Evolutionary conservation across 2,888 invertebrate genomes (phyloP).

Genomic region (Macroteleia sp.): DNA sequence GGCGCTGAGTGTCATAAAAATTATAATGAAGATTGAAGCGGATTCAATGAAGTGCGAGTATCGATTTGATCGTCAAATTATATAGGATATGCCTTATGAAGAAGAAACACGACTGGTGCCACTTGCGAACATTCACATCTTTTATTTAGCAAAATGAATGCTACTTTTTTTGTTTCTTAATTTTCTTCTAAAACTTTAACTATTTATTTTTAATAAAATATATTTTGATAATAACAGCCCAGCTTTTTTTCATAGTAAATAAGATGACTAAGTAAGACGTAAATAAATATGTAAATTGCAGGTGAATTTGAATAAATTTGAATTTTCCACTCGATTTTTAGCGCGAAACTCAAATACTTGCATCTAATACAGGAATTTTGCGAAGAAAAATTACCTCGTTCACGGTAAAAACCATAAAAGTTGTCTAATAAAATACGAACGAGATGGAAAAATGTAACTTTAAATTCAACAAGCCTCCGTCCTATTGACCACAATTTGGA

Average conservation of each 20-base stretch:
- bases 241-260: too few relatives aligned
- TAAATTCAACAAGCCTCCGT: conserved; percentile 10
- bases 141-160: too few relatives aligned
- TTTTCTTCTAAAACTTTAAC: too few relatives aligned
- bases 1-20: conserved; percentile 41
- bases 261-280: too few relatives aligned
- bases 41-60: conserved; percentile 37
- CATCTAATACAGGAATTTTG: background rate
- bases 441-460: conserved; percentile 2
- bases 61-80: conserved; percentile 40
- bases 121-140: too few relatives aligned
- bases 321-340: background rate
- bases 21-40: conserved; percentile 47
- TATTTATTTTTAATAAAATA: too few relatives aligned
- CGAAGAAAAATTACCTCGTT: background rate
- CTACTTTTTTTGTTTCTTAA: too few relatives aligned
- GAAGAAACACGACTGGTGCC: too few relatives aligned
- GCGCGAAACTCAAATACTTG: background rate
- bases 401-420: background rate
- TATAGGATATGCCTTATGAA: too few relatives aligned
- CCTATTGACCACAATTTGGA: conserved; percentile 49
- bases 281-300: too few relatives aligned
- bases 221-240: too few relatives aligned
- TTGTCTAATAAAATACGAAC: background rate
- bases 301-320: conserved; percentile 4